Evolutionary conservation across 2,113 vertebrate genomes (phyloP).

Genomic region (Sturnus vulgaris): DNA sequence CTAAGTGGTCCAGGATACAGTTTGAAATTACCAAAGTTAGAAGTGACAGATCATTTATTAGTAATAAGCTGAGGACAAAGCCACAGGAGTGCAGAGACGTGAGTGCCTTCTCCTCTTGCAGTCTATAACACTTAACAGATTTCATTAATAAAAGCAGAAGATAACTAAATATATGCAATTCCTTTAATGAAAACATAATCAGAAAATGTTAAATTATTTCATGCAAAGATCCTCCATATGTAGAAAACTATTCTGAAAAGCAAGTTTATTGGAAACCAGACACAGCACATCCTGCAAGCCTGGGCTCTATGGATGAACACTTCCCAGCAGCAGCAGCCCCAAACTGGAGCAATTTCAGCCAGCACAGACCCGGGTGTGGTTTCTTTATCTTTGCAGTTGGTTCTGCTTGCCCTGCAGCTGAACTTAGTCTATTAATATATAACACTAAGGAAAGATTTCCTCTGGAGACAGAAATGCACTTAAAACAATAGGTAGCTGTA

Average conservation of each 20-base stretch:
- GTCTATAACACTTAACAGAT: not conserved
- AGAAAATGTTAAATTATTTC: not conserved
- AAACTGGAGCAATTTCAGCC: not conserved
- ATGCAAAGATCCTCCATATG: not conserved
- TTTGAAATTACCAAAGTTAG: not conserved
- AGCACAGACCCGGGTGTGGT: fast-evolving
- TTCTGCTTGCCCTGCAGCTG: conserved; percentile 1
- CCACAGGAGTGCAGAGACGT: not conserved
- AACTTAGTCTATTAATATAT: conserved; percentile 17
- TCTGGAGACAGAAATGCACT: not conserved
- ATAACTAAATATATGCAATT: not conserved
- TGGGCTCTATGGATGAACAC: not conserved
- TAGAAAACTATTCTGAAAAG: not conserved
- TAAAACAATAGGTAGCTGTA: not conserved
- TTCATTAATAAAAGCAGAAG: not conserved
- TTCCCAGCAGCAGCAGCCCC: not conserved
- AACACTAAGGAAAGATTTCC: conserved; percentile 5
- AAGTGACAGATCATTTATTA: not conserved
- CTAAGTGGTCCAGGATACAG: not conserved
- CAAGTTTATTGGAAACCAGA: not conserved
- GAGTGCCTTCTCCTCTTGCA: not conserved
- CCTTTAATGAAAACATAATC: not conserved
- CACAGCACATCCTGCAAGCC: not conserved
- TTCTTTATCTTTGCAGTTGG: not conserved
- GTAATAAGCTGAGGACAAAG: not conserved